A percentile compares a stretch with the other conserved stretches of the same genome.
Evolutionary conservation across 2,888 invertebrate species (phyloP).

Genomic region (Hymenopus coronatus): DNA sequence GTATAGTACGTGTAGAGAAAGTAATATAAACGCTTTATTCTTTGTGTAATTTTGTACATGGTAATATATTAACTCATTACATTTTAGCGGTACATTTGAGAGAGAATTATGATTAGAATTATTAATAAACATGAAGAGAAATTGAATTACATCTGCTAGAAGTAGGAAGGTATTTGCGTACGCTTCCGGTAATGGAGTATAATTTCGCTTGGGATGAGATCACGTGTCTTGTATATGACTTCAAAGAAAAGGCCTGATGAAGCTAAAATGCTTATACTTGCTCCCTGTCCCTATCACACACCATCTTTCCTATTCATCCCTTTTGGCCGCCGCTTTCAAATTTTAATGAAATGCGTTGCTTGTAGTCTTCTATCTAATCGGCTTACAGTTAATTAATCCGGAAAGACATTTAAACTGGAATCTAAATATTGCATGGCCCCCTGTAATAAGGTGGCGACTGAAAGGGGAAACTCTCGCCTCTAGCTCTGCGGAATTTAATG

Average conservation of each 20-base stretch:
- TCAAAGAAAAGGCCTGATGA: not conserved
- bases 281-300: not conserved
- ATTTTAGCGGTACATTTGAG: too few relatives aligned
- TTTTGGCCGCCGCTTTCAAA: not conserved
- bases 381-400: conserved; percentile 19
- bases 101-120: too few relatives aligned
- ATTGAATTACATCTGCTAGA: too few relatives aligned
- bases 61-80: too few relatives aligned
- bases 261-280: not conserved
- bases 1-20: too few relatives aligned
- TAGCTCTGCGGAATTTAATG: not conserved
- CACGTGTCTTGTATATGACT: not conserved
- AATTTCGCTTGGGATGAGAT: not conserved
- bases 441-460: not conserved
- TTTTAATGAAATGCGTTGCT: conserved; percentile 5
- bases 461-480: not conserved
- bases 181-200: not conserved
- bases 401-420: conserved; percentile 13
- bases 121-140: too few relatives aligned
- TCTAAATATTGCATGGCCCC: conserved; percentile 10
- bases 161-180: not conserved
- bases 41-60: too few relatives aligned
- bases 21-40: too few relatives aligned
- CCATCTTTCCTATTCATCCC: not conserved
- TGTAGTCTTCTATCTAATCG: conserved; percentile 7